Evolutionary conservation across 1,140 invertebrate genomes (phyloP).

Genomic region (Lamellibrachia luymesi): DNA sequence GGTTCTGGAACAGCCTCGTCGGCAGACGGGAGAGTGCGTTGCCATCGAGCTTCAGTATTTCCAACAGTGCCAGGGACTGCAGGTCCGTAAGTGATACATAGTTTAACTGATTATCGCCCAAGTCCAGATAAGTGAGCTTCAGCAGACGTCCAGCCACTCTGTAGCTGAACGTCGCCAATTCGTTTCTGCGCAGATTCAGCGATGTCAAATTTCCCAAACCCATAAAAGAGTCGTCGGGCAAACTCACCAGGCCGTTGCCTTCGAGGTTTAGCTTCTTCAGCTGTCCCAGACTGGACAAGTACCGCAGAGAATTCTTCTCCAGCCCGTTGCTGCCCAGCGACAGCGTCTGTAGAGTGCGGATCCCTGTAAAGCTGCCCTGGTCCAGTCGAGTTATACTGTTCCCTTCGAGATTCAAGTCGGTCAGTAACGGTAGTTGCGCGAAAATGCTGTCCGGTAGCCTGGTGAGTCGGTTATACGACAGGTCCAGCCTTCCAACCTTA

Average conservation of each 20-base stretch:
- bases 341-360: slow-evolving; percentile 28
- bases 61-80: neutral
- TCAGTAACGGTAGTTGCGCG: slow-evolving; percentile 25
- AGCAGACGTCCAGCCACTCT: neutral
- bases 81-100: neutral
- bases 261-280: slow-evolving; percentile 42
- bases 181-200: slow-evolving; percentile 41
- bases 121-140: slow-evolving; percentile 16
- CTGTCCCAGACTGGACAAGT: slow-evolving; percentile 23
- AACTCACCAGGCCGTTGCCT: slow-evolving; percentile 36
- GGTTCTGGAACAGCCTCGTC: slow-evolving; percentile 15
- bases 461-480: slow-evolving; percentile 27
- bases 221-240: slow-evolving; percentile 31
- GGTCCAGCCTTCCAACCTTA: slow-evolving; percentile 19
- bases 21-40: slow-evolving; percentile 16
- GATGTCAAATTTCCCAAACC: slow-evolving; percentile 31
- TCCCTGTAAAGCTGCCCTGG: slow-evolving; percentile 26
- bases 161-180: slow-evolving; percentile 21
- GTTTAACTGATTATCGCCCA: slow-evolving; percentile 8
- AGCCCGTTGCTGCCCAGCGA: slow-evolving; percentile 33
- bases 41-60: slow-evolving; percentile 15
- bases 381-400: slow-evolving; percentile 29
- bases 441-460: slow-evolving; percentile 26
- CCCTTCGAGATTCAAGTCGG: slow-evolving; percentile 29
- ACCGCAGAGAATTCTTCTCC: slow-evolving; percentile 34